These are phyloP conservation scores for Tachina fera DNA, from an alignment of 2,888 invertebrate genomes.

Conservation along the genomic window DNA sequence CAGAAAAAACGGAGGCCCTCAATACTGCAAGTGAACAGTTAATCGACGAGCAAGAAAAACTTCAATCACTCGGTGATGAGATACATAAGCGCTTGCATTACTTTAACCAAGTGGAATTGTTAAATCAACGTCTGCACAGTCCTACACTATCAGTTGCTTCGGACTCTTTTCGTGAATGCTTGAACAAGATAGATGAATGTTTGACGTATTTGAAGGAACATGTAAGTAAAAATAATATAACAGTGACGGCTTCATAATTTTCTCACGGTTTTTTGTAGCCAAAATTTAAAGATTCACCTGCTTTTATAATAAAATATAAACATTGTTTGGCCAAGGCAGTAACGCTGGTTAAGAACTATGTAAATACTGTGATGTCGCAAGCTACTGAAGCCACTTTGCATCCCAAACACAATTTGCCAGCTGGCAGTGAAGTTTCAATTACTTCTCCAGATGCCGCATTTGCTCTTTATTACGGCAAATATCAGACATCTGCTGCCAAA, in stretches of 20 bases:
- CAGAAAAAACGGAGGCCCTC: conserved; percentile 95
- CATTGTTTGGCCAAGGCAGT: conserved; percentile 93
- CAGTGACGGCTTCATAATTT: conserved; percentile 44
- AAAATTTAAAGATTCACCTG: conserved; percentile 92
- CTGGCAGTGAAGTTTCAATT: conserved; percentile 72
- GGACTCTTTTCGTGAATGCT: conserved; percentile 91
- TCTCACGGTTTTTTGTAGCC: conserved; percentile 83
- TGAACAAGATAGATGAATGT: conserved; percentile 93
- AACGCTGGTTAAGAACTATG: conserved; percentile 90
- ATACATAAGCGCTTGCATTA: conserved; percentile 92
- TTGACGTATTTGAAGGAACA: conserved; percentile 92
- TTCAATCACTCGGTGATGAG: conserved; percentile 91
- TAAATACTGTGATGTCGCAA: conserved; percentile 89
- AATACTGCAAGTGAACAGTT: conserved; percentile 96
- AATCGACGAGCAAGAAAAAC: conserved; percentile 92
- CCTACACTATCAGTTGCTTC: conserved; percentile 92
- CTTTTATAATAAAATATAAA: conserved; percentile 92
- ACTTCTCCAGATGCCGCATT: conserved; percentile 87
- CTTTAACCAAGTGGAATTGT: conserved; percentile 92
- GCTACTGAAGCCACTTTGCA: conserved; percentile 90
- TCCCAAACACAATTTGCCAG: conserved; percentile 76
- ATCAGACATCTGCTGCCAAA: conserved; percentile 95
- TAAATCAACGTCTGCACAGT: conserved; percentile 91
- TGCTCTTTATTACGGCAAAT: conserved; percentile 96
- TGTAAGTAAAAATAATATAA: conserved; percentile 84